Evolutionary conservation across 2,888 invertebrate species (phyloP).

Genomic region (Dione vanillae): DNA sequence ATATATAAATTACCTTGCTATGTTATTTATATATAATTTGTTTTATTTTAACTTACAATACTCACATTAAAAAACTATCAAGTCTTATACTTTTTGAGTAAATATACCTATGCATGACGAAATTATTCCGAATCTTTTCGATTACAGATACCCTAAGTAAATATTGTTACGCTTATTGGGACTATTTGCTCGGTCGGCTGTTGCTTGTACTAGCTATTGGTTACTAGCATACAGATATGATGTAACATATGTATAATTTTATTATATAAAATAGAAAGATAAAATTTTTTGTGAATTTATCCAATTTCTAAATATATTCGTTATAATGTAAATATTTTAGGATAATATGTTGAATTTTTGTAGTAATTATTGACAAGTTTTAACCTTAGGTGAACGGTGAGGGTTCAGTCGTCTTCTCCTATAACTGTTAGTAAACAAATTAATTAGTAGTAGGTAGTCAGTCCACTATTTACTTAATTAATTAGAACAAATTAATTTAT

Average conservation of each 20-base stretch:
- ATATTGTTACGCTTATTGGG: conserved; percentile 13
- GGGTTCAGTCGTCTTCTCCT: background rate
- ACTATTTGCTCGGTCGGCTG: conserved; percentile 5
- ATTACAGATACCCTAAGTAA: conserved; percentile 10
- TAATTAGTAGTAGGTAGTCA: conserved; percentile 13
- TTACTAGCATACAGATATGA: too few relatives aligned
- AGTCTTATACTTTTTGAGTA: too few relatives aligned
- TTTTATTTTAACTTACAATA: too few relatives aligned
- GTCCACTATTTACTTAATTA: conserved; percentile 3
- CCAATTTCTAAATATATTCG: too few relatives aligned
- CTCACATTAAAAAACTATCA: too few relatives aligned
- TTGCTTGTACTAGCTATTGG: too few relatives aligned
- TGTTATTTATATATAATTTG: background rate
- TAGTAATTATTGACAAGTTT: conserved; percentile 1
- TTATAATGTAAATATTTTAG: too few relatives aligned
- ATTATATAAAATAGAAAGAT: too few relatives aligned
- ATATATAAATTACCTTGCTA: conserved; percentile 1
- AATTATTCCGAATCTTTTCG: background rate
- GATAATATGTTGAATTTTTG: background rate
- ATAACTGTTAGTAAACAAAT: conserved; percentile 18
- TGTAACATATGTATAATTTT: too few relatives aligned
- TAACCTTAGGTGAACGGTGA: background rate
- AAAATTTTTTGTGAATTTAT: too few relatives aligned
- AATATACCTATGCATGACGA: background rate
- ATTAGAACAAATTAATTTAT: conserved; percentile 17